These are phyloP conservation scores for Cryptocephalus moraei DNA, from an alignment of 2,888 invertebrate genomes.

Conservation along the genomic window DNA sequence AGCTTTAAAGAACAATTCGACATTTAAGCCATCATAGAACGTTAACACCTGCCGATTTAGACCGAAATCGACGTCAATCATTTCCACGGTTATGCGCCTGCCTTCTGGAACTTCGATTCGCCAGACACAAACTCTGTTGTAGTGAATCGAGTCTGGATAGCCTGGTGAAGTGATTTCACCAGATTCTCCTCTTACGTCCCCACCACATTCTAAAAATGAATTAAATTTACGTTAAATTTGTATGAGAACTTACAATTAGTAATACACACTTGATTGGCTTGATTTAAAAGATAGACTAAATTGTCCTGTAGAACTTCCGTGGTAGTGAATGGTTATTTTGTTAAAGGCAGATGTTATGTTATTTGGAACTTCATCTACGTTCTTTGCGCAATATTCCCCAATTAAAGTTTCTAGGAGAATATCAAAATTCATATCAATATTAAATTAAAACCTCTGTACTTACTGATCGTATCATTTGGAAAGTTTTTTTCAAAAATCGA, in stretches of 20 bases:
- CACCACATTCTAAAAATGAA: slow-evolving; percentile 52
- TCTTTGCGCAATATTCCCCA: neutral
- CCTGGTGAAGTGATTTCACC: slow-evolving; percentile 63
- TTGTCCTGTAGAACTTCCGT: neutral
- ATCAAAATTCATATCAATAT: no score
- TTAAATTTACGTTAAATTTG: no score
- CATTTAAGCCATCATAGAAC: slow-evolving; percentile 44
- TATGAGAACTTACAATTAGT: no score
- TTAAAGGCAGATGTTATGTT: neutral
- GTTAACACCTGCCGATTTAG: slow-evolving; percentile 6
- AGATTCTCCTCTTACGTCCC: slow-evolving; percentile 45
- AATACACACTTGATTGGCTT: neutral
- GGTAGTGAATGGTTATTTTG: neutral
- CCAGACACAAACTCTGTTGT: slow-evolving; percentile 54
- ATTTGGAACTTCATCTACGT: neutral
- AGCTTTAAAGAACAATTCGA: slow-evolving; percentile 4
- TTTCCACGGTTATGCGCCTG: slow-evolving; percentile 50
- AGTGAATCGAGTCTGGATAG: slow-evolving; percentile 49
- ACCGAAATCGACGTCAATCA: slow-evolving; percentile 52
- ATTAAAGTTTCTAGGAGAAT: no score
- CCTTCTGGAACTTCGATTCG: slow-evolving; percentile 54
- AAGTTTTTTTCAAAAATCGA: no score
- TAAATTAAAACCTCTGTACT: no score
- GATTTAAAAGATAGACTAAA: neutral
- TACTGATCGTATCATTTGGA: no score